A percentile compares a stretch with the other conserved stretches of the same genome.
Conservation (phyloP, 1,140 invertebrate genomes). For the Bombus cullumanus region DNA sequence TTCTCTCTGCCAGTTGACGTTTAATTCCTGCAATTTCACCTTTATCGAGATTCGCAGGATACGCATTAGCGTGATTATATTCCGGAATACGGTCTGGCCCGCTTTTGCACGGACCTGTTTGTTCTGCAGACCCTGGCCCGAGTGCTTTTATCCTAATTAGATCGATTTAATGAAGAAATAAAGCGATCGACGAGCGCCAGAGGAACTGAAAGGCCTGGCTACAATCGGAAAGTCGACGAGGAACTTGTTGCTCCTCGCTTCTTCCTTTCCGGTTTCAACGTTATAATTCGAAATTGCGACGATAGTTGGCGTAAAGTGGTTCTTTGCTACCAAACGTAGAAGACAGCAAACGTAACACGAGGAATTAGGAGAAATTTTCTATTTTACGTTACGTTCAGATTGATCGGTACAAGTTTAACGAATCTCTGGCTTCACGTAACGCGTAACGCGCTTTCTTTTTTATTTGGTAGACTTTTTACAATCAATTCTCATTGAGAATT, state of each 20-base stretch:
- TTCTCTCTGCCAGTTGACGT: background rate
- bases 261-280: background rate
- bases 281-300: background rate
- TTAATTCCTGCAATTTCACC: slow-evolving; percentile 33
- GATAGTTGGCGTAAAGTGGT: background rate
- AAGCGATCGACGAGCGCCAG: background rate
- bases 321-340: too few species aligned
- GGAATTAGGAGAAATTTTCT: background rate
- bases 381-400: too few species aligned
- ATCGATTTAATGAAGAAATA: slow-evolving; percentile 46
- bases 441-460: too few species aligned
- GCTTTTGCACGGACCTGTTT: slow-evolving; percentile 30
- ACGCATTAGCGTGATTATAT: slow-evolving; percentile 48
- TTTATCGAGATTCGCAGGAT: slow-evolving; percentile 36
- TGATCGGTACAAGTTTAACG: too few species aligned
- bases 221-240: background rate
- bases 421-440: too few species aligned
- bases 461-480: too few species aligned
- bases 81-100: background rate
- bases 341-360: background rate
- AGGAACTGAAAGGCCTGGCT: slow-evolving; percentile 1
- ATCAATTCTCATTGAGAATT: too few species aligned
- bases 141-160: slow-evolving; percentile 52
- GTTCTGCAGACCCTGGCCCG: background rate
- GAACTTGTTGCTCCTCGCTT: slow-evolving; percentile 12